Evolutionary conservation across 2,888 invertebrate genomes (phyloP).

Genomic region (Hermaeophaga mercurialis): DNA sequence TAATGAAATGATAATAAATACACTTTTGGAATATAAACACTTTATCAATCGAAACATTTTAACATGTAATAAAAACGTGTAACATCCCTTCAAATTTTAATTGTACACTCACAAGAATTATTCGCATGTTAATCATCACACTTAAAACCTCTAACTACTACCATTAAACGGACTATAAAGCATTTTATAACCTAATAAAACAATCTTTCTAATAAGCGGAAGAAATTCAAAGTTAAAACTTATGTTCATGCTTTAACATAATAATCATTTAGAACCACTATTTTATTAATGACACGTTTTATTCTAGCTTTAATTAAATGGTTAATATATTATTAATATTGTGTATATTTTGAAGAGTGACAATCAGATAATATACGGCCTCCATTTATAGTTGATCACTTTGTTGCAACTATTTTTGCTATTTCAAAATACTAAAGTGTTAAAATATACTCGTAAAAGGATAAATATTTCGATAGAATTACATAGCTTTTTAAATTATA

Average conservation of each 20-base stretch:
- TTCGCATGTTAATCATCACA: slow-evolving; percentile 13
- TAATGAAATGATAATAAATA: too few species aligned
- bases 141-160: background rate
- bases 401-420: too few species aligned
- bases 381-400: too few species aligned
- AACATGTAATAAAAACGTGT: slow-evolving; percentile 1
- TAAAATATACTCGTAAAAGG: too few species aligned
- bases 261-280: background rate
- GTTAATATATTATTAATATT: too few species aligned
- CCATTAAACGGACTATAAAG: slow-evolving; percentile 9
- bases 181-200: slow-evolving; percentile 15
- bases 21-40: too few species aligned
- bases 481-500: too few species aligned
- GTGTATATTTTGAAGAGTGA: too few species aligned
- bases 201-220: slow-evolving; percentile 17
- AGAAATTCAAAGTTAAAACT: slow-evolving; percentile 7
- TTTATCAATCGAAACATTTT: background rate
- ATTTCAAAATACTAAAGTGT: too few species aligned
- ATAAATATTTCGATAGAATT: too few species aligned
- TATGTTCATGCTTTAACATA: slow-evolving; percentile 4
- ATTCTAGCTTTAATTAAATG: too few species aligned
- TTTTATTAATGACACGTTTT: slow-evolving; percentile 1
- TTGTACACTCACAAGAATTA: slow-evolving; percentile 1
- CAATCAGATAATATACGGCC: too few species aligned
- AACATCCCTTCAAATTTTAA: slow-evolving; percentile 4